Evolutionary conservation across 2,888 invertebrate species (phyloP), one percentile per base, ranked within the genome.

Genomic region (Dasypolia templi): DNA sequence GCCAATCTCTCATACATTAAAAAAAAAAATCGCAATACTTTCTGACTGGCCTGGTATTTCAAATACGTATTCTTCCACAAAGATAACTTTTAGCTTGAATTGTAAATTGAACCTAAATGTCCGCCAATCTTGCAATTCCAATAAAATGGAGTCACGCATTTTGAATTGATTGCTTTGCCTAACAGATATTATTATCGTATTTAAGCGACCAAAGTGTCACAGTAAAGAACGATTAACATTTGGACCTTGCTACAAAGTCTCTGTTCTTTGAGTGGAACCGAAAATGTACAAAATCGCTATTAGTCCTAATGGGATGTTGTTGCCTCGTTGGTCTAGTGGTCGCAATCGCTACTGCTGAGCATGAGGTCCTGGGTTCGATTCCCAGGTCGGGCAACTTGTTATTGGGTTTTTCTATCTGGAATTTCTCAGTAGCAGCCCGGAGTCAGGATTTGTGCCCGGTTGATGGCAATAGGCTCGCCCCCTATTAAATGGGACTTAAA

Each of bases 131-230:
- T 53, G 75, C 66, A 62, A 62, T 66, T 22, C 22, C 56, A 81
- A 81, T 81, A 51, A 81, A 75, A 81, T 51, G 17, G 55, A 77
- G 81, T 77, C 77, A 77, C 77, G 74, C 42, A 74, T 81, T 81
- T 74, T 3, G 65, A 75, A 81, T 74, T 56, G 42, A 81, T 66
- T 75, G 46, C 46, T 59, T 53, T 26, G 56, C 56, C 55, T 66
- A 51, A 75, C 42, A 68, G 62, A 44, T 64, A 12, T 44, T 26
- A 81, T 64, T 61, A 75, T 64, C 42, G 66, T 64, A 79, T 67
- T 56, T 46, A 75, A 66, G 56, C 53, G 56, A 67, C 66, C 63
- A 78, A 74, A 67, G 53, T 78, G 76, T 81, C 82, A 63, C 46
- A 64, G 58, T 79, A 76, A 76, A 79, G 77, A 77, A 59, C 70